Evolutionary conservation across 2,888 invertebrate genomes (phyloP), one percentile per base, ranked within the genome.

Genomic region (Microplitis deprimator): DNA sequence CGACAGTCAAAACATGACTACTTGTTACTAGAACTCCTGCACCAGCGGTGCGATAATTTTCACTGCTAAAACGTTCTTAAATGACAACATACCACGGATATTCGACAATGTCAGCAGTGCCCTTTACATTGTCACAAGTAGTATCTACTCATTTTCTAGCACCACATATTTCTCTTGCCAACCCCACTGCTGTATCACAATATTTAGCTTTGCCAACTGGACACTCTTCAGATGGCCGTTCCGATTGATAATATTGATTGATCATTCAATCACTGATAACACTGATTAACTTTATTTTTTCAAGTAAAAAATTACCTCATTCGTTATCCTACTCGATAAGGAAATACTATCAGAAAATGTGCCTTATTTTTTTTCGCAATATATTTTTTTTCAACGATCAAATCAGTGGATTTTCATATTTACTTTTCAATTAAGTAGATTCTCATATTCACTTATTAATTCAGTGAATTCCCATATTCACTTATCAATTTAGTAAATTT

Each of bases 1-100:
- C 91, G 0, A 89, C 91, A 1, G 92, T 92, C 6, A 91, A 83
- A 5, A 92, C 89, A 81, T 91, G 90, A 71, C 84, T 85, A 10
- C 85, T 79, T 50, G 87, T 88, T 40, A 92, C 84, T 8, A 92
- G 84, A 3, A 85, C 88, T 13, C 87, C 88, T 1, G 86, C 86
- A 8, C 88, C 88, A 4, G 86, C 41, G 70, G 84, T 87, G 68
- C 20, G 4, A 41, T 10, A 41, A 10, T 6, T 5, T 41, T 2
- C 10, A 64, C 13, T 86, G 20, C 20, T 81, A n/a, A 67, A 39
- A 0, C 13, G 29, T 0, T 77, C 82, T 6, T 87, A 78, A 50
- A 88, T 75, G 4, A 82, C 84, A 16, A 83, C 88, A 77, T 88
- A 87, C 88, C 88, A 88, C 1, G 88, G 88, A 79, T 88, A 88